These are phyloP conservation scores for Ormyrus pomaceus DNA, from an alignment of 2,888 invertebrate genomes.

Conservation along the genomic window DNA sequence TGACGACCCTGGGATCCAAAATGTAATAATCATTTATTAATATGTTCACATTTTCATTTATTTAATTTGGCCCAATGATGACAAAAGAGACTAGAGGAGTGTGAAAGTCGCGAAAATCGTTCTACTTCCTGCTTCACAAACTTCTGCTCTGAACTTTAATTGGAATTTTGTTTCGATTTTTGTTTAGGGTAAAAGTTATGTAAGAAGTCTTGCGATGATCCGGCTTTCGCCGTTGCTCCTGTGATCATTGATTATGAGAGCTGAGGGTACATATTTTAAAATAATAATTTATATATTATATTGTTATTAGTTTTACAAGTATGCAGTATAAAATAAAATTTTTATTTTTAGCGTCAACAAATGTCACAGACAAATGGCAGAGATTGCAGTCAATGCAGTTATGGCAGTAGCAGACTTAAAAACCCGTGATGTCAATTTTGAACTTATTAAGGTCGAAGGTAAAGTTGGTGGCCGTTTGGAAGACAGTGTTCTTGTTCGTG, in stretches of 20 bases:
- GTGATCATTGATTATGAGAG: conserved; percentile 74
- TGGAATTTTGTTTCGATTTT: too few species aligned
- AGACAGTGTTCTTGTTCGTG: conserved; percentile 96
- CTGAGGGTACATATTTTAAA: conserved; percentile 65
- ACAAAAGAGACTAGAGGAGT: conserved; percentile 69
- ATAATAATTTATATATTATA: neutral
- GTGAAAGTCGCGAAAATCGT: conserved; percentile 53
- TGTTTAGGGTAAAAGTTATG: too few species aligned
- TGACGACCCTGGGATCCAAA: conserved; percentile 99
- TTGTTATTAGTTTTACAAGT: too few species aligned
- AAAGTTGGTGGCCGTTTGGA: conserved; percentile 98
- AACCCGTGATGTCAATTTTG: conserved; percentile 97
- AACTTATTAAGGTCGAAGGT: conserved; percentile 98
- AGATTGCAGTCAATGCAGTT: conserved; percentile 98
- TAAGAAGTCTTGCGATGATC: too few species aligned
- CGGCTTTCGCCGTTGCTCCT: conserved; percentile 65
- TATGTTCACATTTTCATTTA: conserved; percentile 1
- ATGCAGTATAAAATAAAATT: neutral
- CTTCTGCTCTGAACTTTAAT: too few species aligned
- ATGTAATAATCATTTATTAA: conserved; percentile 78
- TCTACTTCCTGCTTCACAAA: neutral
- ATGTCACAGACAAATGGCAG: conserved; percentile 97
- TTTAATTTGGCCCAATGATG: conserved; percentile 66
- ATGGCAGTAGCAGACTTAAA: conserved; percentile 96
- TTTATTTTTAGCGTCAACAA: conserved; percentile 86